These are phyloP conservation scores for Iselma pallidipennis DNA, from an alignment of 2,888 invertebrate genomes.

Conservation along the genomic window DNA sequence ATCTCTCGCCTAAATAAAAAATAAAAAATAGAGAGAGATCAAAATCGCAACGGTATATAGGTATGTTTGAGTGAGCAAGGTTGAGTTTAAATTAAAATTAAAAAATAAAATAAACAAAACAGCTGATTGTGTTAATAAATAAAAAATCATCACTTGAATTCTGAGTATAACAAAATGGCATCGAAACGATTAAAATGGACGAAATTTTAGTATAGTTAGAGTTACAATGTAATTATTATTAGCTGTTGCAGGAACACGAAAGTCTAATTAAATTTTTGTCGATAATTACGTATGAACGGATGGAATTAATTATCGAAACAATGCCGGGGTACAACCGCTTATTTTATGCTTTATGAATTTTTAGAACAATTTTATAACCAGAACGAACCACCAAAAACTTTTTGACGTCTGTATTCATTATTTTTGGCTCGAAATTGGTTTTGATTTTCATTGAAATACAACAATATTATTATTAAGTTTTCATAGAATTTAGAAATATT, in stretches of 20 bases:
- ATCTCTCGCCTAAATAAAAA: slow-evolving; percentile 49
- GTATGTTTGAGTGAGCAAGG: not conserved
- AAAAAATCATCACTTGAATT: too few relatives aligned
- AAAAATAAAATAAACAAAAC: slow-evolving; percentile 4
- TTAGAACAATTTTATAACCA: not conserved
- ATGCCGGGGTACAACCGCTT: not conserved
- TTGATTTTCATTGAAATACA: not conserved
- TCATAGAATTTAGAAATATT: too few relatives aligned
- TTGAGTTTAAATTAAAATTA: not conserved
- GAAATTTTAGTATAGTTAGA: slow-evolving; percentile 19
- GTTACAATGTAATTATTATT: slow-evolving; percentile 10
- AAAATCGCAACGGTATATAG: not conserved
- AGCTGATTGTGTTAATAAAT: slow-evolving; percentile 21
- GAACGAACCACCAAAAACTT: not conserved
- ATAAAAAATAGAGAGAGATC: slow-evolving; percentile 32
- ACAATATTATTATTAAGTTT: too few relatives aligned
- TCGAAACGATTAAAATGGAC: slow-evolving; percentile 1
- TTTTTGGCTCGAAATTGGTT: not conserved
- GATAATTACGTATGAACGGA: slow-evolving; percentile 3
- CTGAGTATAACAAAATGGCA: slow-evolving; percentile 5
- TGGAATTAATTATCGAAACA: slow-evolving; percentile 6
- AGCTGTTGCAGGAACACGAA: not conserved
- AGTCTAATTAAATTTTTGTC: slow-evolving; percentile 5
- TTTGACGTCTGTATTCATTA: not conserved
- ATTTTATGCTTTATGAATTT: slow-evolving; percentile 1